Base-by-base conservation (phyloP, 1,140 invertebrate genomes). In the Pachypeltis micranthus region DNA sequence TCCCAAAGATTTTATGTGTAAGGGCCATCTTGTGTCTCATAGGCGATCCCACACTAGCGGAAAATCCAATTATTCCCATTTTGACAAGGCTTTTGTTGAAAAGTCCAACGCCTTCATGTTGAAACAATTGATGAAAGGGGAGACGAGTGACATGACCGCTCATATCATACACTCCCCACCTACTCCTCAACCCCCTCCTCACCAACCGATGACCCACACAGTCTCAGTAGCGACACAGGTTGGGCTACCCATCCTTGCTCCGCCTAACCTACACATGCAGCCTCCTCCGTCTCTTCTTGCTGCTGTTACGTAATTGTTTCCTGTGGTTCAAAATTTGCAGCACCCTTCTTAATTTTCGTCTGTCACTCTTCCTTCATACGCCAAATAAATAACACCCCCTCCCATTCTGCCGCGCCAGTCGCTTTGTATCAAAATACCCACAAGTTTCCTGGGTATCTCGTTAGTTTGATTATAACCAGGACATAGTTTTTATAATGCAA, bases 1-100 rank as follows among this genome's bases (percentile, higher is more conserved):
- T 72, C 88, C 90, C 26, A 98, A 98, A 75, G 90, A 94, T 68
- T 99, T 99, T 77, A 87, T 96, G 75, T 88, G 93, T 73, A 96
- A 98, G 79, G 92, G 70, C 16, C 93, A 96, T 76, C 80, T 97
- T 62, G 86, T 90, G 60, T 86, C 88, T 1, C 93, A 96, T 73
- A 80, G 91, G 68, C 82, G 91, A 61, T 92, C 90, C 25, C 93
- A 96, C 73, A 88, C 87, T 10, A 70, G 68, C 19, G 90, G 89
- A 44, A 90, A 93, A 71, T 88, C 88, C 1, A 88, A 89, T 72
- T 81, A 81, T 26, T 90, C 87, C 70, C 79, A 85, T 67, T 88
- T 86, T 70, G 83, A 84, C 65, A 88, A 89, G 74, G 85, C 85
- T 2, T 90, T 51, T 73, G 85, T 85, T 27, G 85, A 86, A 69